phyloP scores from a whole-genome alignment of 2,113 vertebrate species.

The Pseudopodoces humilis region DNA sequence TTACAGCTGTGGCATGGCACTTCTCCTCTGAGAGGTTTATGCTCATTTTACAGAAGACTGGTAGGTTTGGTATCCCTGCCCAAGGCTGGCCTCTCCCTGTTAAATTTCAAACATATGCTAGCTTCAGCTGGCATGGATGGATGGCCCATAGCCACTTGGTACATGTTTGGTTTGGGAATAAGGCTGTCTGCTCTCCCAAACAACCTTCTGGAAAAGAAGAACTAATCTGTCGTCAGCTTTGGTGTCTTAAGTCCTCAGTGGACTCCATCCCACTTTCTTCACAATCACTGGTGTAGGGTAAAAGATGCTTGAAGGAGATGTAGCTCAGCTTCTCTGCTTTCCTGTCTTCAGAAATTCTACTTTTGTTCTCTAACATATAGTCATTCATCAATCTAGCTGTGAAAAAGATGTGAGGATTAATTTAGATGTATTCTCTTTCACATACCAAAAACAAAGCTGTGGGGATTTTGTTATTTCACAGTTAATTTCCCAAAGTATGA shows the following conservation, averaged over 20 bases:
- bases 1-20: not conserved
- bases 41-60: not conserved
- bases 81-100: not conserved
- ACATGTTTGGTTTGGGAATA: not conserved
- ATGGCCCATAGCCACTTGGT: not conserved
- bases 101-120: not conserved
- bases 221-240: not conserved
- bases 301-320: not conserved
- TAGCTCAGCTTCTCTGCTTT: not conserved
- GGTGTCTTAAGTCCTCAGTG: not conserved
- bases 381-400: not conserved
- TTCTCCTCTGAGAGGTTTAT: not conserved
- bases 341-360: not conserved
- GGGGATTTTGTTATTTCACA: not conserved
- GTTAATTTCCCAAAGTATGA: not conserved
- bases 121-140: not conserved
- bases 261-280: not conserved
- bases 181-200: not conserved
- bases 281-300: not conserved
- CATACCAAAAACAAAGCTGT: not conserved
- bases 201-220: not conserved
- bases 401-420: not conserved
- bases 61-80: fast-evolving
- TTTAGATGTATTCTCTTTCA: not conserved
- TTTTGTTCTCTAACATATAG: not conserved